A percentile compares a stretch with the other conserved stretches of the same genome.
phyloP scores from a whole-genome alignment of 2,797 vertebrate genomes.

The Graptemys geographica region DNA sequence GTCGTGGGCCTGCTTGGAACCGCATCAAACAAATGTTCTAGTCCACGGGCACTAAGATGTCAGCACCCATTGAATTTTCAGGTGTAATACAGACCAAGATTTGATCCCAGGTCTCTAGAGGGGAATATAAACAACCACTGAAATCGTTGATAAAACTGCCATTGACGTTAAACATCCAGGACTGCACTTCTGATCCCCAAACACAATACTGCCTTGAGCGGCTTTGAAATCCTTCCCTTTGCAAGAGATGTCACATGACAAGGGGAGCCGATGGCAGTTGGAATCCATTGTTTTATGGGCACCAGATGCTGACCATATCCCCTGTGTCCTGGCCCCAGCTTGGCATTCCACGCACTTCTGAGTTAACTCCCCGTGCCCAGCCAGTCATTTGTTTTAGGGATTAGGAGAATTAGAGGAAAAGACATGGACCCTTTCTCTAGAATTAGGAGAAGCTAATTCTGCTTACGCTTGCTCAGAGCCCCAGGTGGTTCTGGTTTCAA shows the following conservation, averaged over 20 bases:
- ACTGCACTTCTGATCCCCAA: background rate
- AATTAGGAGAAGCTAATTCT: background rate
- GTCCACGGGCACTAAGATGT: too few species aligned
- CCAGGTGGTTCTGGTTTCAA: background rate
- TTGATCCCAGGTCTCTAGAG: background rate
- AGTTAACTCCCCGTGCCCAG: background rate
- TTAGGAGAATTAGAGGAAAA: background rate
- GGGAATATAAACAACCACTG: too few species aligned
- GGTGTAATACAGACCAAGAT: background rate
- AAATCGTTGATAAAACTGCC: background rate
- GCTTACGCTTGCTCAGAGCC: background rate
- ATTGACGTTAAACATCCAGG: background rate
- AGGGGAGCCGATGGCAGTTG: background rate
- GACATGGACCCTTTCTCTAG: background rate
- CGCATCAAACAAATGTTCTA: background rate
- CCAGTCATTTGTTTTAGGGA: rapidly evolving
- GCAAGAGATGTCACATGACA: background rate
- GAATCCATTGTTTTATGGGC: rapidly evolving
- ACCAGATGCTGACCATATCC: background rate
- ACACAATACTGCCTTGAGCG: background rate
- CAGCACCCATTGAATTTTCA: background rate
- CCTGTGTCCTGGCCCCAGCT: rapidly evolving
- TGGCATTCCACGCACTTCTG: background rate
- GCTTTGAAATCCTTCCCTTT: background rate
- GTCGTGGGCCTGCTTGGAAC: background rate